Evolutionary conservation across 2,797 vertebrate genomes (phyloP).

Genomic region (Phaenicophaeus curvirostris): DNA sequence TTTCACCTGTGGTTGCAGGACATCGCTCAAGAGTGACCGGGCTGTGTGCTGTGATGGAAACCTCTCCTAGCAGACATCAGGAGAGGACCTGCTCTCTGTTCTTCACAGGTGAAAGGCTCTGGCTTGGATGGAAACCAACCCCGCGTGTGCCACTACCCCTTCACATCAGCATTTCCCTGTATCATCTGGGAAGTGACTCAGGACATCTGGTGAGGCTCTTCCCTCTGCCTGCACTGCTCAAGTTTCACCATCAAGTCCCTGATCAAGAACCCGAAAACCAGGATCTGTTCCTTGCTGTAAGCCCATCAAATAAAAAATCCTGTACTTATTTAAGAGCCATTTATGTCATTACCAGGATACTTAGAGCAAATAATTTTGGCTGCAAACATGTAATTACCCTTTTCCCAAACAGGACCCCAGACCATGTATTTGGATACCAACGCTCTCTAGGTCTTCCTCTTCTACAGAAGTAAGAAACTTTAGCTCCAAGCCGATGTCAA

Average conservation of each 20-base stretch:
- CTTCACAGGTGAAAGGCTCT: background rate
- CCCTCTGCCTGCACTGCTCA: background rate
- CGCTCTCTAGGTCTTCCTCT: background rate
- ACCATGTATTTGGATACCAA: background rate
- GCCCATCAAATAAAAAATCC: background rate
- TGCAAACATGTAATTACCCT: fast-evolving
- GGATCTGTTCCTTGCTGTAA: background rate
- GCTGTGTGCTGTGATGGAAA: background rate
- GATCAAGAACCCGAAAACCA: background rate
- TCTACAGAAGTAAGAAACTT: background rate
- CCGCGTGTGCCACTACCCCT: fast-evolving
- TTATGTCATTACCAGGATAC: background rate
- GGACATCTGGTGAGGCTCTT: background rate
- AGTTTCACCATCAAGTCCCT: background rate
- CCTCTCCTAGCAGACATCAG: background rate
- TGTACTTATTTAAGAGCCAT: background rate
- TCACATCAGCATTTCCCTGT: fast-evolving
- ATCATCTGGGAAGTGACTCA: background rate
- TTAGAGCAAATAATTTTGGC: background rate
- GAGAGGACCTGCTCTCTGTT: background rate
- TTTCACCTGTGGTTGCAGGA: background rate
- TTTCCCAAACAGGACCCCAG: background rate
- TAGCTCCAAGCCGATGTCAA: background rate
- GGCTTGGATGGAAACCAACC: background rate
- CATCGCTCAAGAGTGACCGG: background rate